These are phyloP conservation scores for Empidonax traillii DNA, from an alignment of 2,113 vertebrate genomes.

Conservation along the genomic window DNA sequence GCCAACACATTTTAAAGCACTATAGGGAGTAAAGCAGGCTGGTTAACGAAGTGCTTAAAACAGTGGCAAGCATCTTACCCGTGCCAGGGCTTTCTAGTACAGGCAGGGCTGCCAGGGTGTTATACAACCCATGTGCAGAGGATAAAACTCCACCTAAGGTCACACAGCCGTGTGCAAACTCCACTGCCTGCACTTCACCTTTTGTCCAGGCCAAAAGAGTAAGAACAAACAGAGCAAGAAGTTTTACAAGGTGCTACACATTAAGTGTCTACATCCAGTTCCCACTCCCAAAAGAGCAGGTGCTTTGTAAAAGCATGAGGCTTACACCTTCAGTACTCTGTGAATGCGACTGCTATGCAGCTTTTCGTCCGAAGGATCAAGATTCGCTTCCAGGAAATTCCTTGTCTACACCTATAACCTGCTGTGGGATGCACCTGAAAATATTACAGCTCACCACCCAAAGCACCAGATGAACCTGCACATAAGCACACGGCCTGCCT, in stretches of 20 bases:
- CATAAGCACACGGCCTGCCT: fast-evolving
- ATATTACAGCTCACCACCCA: not conserved
- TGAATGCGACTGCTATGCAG: fast-evolving
- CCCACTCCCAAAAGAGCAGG: not conserved
- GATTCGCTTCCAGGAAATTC: not conserved
- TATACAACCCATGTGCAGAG: not conserved
- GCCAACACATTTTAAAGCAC: not conserved
- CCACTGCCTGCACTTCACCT: not conserved
- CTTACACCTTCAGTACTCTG: not conserved
- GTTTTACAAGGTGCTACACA: not conserved
- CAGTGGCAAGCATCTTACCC: not conserved
- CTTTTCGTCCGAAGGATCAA: not conserved
- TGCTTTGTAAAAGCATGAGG: not conserved
- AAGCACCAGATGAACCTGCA: not conserved
- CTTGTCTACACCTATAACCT: not conserved
- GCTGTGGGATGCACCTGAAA: not conserved
- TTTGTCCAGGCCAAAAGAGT: not conserved
- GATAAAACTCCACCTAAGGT: not conserved
- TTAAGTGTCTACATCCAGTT: not conserved
- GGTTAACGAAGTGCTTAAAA: not conserved
- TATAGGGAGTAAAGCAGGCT: not conserved
- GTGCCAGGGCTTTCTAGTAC: not conserved
- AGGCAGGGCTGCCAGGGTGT: not conserved
- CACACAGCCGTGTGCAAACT: not conserved
- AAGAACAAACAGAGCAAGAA: not conserved